Conservation (phyloP, 2,888 invertebrate genomes). For the Heliconius sara region DNA sequence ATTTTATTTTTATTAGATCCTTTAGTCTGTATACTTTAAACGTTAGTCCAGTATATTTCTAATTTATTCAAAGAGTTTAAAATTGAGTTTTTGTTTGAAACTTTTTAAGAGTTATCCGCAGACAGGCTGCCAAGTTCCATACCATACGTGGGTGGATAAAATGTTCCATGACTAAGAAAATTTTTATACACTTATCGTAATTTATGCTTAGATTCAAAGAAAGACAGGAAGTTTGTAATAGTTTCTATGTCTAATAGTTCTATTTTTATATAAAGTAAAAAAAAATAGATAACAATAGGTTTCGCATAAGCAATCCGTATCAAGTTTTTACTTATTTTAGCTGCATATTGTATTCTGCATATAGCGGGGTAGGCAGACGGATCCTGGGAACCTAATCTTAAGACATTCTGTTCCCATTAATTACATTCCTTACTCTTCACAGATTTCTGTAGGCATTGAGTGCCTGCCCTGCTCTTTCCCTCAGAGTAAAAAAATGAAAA, state of each 20-base stretch:
- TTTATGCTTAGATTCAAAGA: background rate
- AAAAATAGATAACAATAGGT: too few relatives aligned
- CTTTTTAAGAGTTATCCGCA: conserved; percentile 25
- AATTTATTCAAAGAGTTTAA: conserved; percentile 45
- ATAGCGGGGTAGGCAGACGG: background rate
- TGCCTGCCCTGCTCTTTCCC: background rate
- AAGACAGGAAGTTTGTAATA: background rate
- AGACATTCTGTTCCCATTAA: background rate
- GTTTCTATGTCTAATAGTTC: background rate
- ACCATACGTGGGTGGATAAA: conserved; percentile 26
- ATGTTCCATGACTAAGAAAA: conserved; percentile 20
- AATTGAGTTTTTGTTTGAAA: conserved; percentile 30
- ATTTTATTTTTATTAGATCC: conserved; percentile 45
- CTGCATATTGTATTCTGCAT: background rate
- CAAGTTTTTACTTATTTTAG: background rate
- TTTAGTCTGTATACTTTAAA: conserved; percentile 44
- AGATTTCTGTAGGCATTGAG: background rate
- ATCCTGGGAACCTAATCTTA: background rate
- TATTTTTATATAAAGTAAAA: background rate
- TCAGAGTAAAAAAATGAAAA: background rate
- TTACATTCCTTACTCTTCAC: background rate
- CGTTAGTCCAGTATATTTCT: conserved; percentile 43
- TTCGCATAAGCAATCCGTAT: too few relatives aligned
- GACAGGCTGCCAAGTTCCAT: conserved; percentile 28
- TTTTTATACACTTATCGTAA: conserved; percentile 20